Evolutionary conservation across 2,888 invertebrate species (phyloP).

Genomic region (Nomada hirtipes): DNA sequence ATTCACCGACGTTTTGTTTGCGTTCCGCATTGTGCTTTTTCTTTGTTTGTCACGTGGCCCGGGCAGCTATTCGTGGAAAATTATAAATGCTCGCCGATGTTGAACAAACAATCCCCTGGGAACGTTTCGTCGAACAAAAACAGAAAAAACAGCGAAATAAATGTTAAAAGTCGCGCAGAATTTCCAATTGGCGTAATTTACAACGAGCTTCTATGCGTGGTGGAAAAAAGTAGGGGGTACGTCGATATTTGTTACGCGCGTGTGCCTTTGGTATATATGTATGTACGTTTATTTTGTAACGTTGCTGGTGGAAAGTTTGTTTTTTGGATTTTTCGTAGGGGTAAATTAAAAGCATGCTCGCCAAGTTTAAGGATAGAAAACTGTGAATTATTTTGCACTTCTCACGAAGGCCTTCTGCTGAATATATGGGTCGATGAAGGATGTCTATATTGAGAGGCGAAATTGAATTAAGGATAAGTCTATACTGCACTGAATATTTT

Average conservation of each 20-base stretch:
- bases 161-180: neutral
- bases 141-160: neutral
- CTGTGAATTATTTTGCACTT: slow-evolving; percentile 34
- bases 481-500: neutral
- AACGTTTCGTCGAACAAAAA: neutral
- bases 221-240: neutral
- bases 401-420: slow-evolving; percentile 6
- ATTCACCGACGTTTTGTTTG: neutral
- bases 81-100: neutral
- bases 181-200: slow-evolving; percentile 21
- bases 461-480: slow-evolving; percentile 4
- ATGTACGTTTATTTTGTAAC: neutral
- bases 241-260: neutral
- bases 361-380: neutral
- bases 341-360: too few relatives aligned
- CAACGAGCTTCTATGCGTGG: neutral
- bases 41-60: neutral
- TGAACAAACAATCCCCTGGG: neutral
- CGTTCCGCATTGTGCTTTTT: neutral
- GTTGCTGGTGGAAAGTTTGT: too few relatives aligned
- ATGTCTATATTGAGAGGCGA: neutral
- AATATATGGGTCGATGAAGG: slow-evolving; percentile 10
- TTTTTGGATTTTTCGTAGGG: too few relatives aligned
- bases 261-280: too few relatives aligned
- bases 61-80: neutral